These are phyloP conservation scores for Drosophila differens DNA, from an alignment of 2,888 invertebrate genomes.

Conservation along the genomic window DNA sequence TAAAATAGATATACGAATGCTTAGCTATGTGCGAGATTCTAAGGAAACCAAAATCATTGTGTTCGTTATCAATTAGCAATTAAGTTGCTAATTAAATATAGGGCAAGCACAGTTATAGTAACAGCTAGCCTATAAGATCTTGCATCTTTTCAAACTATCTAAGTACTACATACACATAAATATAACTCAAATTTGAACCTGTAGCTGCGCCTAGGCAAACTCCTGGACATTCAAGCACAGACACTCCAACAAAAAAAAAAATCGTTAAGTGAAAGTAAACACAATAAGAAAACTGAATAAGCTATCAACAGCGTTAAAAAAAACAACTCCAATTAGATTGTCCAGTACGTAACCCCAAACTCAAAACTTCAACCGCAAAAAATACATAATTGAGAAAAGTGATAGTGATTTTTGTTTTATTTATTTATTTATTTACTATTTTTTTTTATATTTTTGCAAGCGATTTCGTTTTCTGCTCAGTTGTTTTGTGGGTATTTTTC, in stretches of 20 bases:
- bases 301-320: slow-evolving; percentile 50
- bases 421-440: slow-evolving; percentile 38
- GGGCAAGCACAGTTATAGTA: slow-evolving; percentile 42
- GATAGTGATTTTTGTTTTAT: slow-evolving; percentile 69
- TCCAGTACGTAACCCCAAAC: slow-evolving; percentile 39
- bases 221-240: slow-evolving; percentile 53
- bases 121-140: slow-evolving; percentile 17
- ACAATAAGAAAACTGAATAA: slow-evolving; percentile 50
- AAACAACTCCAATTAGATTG: slow-evolving; percentile 72
- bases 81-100: slow-evolving; percentile 69
- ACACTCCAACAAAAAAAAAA: neutral
- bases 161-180: neutral
- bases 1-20: slow-evolving; percentile 16
- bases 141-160: neutral
- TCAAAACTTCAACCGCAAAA: slow-evolving; percentile 26
- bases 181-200: neutral
- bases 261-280: slow-evolving; percentile 58
- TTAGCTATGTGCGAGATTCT: slow-evolving; percentile 39
- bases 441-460: slow-evolving; percentile 40
- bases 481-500: slow-evolving; percentile 13
- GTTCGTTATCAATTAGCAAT: slow-evolving; percentile 68
- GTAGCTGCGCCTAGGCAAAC: neutral
- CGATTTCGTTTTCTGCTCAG: slow-evolving; percentile 64
- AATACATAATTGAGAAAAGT: slow-evolving; percentile 75
- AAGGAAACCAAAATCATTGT: slow-evolving; percentile 32